Evolutionary conservation across 1,140 invertebrate species (phyloP).

Genomic region (Pentalonia nigronervosa): DNA sequence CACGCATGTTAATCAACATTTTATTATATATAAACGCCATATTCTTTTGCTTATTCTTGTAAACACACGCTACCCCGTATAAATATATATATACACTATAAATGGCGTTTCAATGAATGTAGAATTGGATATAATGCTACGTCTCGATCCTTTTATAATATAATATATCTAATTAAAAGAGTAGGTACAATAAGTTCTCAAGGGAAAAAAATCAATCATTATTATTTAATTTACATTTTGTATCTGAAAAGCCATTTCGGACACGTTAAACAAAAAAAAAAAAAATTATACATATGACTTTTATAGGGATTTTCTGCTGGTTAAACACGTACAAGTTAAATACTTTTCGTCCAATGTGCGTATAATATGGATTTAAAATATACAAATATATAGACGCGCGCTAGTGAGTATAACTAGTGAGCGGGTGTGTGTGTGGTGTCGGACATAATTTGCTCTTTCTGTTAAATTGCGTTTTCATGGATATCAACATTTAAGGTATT

Average conservation of each 20-base stretch:
- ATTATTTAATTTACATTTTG: neutral
- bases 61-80: neutral
- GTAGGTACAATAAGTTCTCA: neutral
- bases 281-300: neutral
- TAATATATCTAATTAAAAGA: conserved; percentile 8
- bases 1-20: neutral
- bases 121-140: neutral
- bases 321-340: neutral
- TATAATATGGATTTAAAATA: conserved; percentile 7
- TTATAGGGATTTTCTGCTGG: neutral
- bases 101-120: neutral
- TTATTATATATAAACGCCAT: neutral
- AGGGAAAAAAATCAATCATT: neutral
- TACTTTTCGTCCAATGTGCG: neutral
- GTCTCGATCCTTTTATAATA: neutral
- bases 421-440: neutral
- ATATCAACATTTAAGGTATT: neutral
- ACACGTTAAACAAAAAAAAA: neutral
- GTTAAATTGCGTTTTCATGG: neutral
- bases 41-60: neutral
- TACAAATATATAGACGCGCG: neutral
- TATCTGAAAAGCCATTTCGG: neutral
- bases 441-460: neutral
- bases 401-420: too few species aligned
- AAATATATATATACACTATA: neutral